Conservation (phyloP, 2,797 vertebrate genomes). For the Bradypodion pumilum region DNA sequence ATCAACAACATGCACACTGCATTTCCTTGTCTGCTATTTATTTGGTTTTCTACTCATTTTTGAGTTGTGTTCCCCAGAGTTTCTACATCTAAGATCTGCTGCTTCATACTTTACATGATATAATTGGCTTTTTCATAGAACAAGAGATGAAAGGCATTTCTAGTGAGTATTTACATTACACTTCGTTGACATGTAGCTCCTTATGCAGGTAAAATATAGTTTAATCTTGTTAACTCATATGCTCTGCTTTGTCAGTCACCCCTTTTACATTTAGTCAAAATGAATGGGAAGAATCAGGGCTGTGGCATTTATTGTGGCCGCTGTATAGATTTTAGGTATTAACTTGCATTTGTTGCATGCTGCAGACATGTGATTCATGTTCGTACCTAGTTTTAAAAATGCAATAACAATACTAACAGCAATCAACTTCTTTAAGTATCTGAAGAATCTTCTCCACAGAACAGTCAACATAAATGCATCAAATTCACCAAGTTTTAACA, state of each 20-base stretch:
- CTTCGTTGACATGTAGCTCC: constrained; percentile 35
- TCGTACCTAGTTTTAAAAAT: constrained; percentile 32
- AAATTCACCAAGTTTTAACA: background rate
- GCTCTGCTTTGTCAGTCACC: constrained; percentile 36
- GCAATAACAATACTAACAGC: constrained; percentile 16
- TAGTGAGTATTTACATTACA: constrained; percentile 44
- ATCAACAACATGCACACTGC: background rate
- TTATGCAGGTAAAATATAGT: constrained; percentile 46
- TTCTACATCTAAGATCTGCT: constrained; percentile 40
- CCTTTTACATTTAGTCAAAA: constrained; percentile 42
- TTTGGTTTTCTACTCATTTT: background rate
- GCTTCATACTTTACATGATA: constrained; percentile 45
- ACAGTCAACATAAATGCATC: background rate
- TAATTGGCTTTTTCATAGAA: constrained; percentile 41
- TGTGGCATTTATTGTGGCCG: constrained; percentile 27
- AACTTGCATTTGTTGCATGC: constrained; percentile 23
- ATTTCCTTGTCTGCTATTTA: background rate
- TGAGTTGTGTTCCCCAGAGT: constrained; percentile 36
- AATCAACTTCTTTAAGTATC: background rate
- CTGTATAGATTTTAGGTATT: background rate
- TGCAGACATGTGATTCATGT: background rate
- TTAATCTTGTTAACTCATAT: constrained; percentile 26
- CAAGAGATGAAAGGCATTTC: constrained; percentile 57
- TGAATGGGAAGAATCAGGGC: constrained; percentile 35
- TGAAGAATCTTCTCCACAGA: background rate